These are phyloP conservation scores for Abscondita cerata DNA, from an alignment of 2,888 invertebrate genomes.

Conservation along the genomic window DNA sequence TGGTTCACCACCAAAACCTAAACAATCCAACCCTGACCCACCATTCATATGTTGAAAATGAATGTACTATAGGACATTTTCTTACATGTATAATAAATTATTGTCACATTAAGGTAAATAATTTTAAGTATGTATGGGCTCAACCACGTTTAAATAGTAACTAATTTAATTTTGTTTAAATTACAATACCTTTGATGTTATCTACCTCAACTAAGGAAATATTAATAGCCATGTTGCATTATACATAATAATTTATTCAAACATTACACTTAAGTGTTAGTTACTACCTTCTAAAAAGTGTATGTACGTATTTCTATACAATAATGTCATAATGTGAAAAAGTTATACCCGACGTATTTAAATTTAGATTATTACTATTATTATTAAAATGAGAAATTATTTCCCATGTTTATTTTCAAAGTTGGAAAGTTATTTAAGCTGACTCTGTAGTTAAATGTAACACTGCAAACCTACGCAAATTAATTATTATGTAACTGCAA, in stretches of 20 bases:
- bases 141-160: too few species aligned
- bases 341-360: neutral
- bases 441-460: neutral
- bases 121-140: too few species aligned
- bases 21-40: too few species aligned
- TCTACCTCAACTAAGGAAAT: conserved; percentile 6
- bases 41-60: too few species aligned
- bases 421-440: conserved; percentile 1
- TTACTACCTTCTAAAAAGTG: neutral
- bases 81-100: too few species aligned
- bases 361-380: too few species aligned
- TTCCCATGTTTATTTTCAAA: neutral
- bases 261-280: neutral
- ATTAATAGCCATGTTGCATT: conserved; percentile 2
- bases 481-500: conserved; percentile 1
- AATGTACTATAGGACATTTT: too few species aligned
- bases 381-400: conserved; percentile 3
- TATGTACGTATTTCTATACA: neutral
- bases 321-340: conserved; percentile 10
- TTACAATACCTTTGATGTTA: neutral
- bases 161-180: neutral
- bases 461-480: neutral
- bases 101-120: too few species aligned
- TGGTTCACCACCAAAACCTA: too few species aligned
- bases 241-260: neutral